These are phyloP conservation scores for Sphyrna mokarran DNA, from an alignment of 2,113 vertebrate genomes.

Conservation along the genomic window DNA sequence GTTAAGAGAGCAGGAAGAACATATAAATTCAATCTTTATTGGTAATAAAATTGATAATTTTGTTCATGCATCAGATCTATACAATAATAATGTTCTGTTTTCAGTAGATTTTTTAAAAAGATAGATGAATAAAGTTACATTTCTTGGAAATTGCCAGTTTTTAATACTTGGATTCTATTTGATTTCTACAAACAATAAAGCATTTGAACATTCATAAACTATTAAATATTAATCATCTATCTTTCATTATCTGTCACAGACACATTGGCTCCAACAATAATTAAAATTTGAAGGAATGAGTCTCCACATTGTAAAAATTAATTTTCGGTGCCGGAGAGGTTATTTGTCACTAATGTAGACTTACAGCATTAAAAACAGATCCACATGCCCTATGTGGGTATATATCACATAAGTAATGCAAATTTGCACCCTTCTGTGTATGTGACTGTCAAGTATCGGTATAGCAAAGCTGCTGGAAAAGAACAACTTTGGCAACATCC, in stretches of 20 bases:
- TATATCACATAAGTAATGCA: no score
- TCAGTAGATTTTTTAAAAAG: background rate
- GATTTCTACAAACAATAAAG: background rate
- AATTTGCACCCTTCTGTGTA: no score
- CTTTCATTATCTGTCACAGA: background rate
- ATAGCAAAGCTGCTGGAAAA: no score
- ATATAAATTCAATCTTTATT: background rate
- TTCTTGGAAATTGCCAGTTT: background rate
- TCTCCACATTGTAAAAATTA: no score
- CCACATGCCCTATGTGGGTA: no score
- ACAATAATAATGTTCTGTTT: background rate
- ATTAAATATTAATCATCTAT: background rate
- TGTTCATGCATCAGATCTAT: background rate
- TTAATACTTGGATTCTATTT: background rate
- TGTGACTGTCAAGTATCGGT: no score
- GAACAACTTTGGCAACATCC: no score
- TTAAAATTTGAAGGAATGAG: no score
- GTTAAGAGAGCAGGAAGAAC: background rate
- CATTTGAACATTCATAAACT: background rate
- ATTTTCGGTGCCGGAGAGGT: no score
- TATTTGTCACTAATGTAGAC: no score
- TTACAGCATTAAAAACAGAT: no score
- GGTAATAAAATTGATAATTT: background rate
- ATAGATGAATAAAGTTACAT: background rate
- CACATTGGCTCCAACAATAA: background rate